Base-by-base conservation (phyloP, 1,140 invertebrate genomes). In the Adelges cooleyi region DNA sequence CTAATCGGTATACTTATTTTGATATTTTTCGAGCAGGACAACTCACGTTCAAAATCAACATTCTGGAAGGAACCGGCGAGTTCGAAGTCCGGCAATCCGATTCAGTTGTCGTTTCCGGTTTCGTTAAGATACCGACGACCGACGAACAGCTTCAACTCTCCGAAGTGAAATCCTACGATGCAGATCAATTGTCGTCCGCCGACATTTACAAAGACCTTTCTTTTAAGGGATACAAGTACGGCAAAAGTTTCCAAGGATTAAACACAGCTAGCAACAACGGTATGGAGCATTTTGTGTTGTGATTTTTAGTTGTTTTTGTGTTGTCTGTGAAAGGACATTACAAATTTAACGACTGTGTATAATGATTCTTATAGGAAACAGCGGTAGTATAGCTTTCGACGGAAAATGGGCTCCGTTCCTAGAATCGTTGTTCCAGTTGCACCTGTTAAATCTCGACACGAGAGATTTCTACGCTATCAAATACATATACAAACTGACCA, bases 131-230 rank as follows among this genome's bases (percentile, higher is more conserved):
- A 1, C 40, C 49, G 44, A 38, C 18, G 17, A 48, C 40, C 4
- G 52, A 66, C 5, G 66, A 66, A 33, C 51, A 50, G 38, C 22
- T 38, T 15, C 25, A 36, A 56, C n/a, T 48, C 0, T 6, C 27
- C 17, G 36, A 36, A 10, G 2, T 48, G 2, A 44, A 56, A 29
- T 29, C 23, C 1, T 54, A 36, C n/a, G 40, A 44, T 44, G 22
- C 18, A 0, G 52, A 46, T n/a, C 53, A 59, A 29, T 18, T 67
- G 40, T n/a, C 33, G 3, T n/a, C 66, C 11, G 3, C 27, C 29
- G 66, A 67, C 22, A n/a, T 67, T 18, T 67, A 67, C 40, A 40
- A 59, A 40, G 66, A 67, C 10, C 53, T 67, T 27, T 0, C n/a
- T 1, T 40, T 18, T 15, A 67, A 67, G 36, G 66, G 66, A 15